These are phyloP conservation scores for Motacilla tschutschensis DNA, from an alignment of 2,113 vertebrate species.

Conservation along the genomic window DNA sequence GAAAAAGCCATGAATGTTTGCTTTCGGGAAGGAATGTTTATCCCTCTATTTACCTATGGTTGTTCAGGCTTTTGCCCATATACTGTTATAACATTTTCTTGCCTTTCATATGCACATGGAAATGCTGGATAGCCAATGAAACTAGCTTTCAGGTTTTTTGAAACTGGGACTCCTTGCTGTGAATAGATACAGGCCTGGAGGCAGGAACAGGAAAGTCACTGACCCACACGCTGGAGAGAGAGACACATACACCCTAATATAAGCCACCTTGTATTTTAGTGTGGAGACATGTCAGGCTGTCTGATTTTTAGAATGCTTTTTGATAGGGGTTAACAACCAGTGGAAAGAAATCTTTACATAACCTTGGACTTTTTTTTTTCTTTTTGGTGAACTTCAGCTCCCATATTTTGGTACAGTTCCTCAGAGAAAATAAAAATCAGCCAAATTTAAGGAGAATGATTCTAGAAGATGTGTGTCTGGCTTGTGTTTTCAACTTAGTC, in stretches of 20 bases:
- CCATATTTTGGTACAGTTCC: not conserved
- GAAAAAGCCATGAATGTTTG: conserved; percentile 77
- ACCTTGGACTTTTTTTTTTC: not conserved
- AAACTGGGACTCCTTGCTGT: not conserved
- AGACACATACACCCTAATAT: not conserved
- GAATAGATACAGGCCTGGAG: not conserved
- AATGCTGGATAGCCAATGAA: not conserved
- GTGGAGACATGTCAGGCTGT: not conserved
- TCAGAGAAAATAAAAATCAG: not conserved
- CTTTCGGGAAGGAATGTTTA: conserved; percentile 77
- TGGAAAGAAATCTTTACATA: not conserved
- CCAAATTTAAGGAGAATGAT: not conserved
- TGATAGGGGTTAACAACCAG: not conserved
- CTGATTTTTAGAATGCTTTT: not conserved
- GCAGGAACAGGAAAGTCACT: not conserved
- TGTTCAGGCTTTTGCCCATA: conserved; percentile 10
- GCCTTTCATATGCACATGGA: not conserved
- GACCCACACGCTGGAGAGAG: not conserved
- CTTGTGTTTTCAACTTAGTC: not conserved
- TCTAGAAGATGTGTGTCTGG: not conserved
- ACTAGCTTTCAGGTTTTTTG: not conserved
- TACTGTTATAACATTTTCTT: not conserved
- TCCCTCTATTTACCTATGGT: conserved; percentile 60
- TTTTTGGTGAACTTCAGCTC: not conserved
- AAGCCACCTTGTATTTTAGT: not conserved